Base-by-base conservation (phyloP, 2,797 vertebrate species). In the Dipus sagitta region DNA sequence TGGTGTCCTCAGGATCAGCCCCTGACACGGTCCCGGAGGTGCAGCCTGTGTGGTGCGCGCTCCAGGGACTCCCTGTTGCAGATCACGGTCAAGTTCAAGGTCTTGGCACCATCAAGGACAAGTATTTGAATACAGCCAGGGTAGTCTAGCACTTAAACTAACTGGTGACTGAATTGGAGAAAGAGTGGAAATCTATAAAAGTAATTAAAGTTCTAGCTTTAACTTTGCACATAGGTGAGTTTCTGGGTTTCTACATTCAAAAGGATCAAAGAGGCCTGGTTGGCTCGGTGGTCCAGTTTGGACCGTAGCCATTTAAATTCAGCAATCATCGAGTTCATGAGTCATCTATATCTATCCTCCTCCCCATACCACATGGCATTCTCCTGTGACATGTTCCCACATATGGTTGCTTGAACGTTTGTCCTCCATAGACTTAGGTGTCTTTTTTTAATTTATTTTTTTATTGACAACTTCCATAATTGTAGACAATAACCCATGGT, bases 261-360 rank as follows among this genome's bases (percentile, higher is more conserved):
- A 91, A 72, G 38, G 26, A 65, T 94, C 32, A 78, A 84, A 84
- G 64, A 88, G 42, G 84, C 72, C 13, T n/a, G 2, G 32, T 58
- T 88, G 92, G 82, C 7, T 86, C 67, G 38, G 0, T 70, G 67
- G 67, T 76, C 30, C 54, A 76, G 3, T 85, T 92, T 92, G 75
- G 75, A 30, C 11, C 85, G 70, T 24, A 58, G 86, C 60, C 23
- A 75, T 91, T 65, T 83, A 38, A 64, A 87, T 62, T 96, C 62
- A 90, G 38, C 79, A 88, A n/a, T 83, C 71, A 30, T 20, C 32
- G 38, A 74, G 67, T 75, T 54, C 65, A 6, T 81, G 79, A 80
- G 47, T 52, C 28, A 68, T 87, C 58, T 88, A 0, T n/a, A 58
- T 32, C 86, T n/a, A 42, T 42, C 42, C 42, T 74, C 65, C 81